phyloP scores from a whole-genome alignment of 1,140 invertebrate genomes.

The Berghia stephanieae region DNA sequence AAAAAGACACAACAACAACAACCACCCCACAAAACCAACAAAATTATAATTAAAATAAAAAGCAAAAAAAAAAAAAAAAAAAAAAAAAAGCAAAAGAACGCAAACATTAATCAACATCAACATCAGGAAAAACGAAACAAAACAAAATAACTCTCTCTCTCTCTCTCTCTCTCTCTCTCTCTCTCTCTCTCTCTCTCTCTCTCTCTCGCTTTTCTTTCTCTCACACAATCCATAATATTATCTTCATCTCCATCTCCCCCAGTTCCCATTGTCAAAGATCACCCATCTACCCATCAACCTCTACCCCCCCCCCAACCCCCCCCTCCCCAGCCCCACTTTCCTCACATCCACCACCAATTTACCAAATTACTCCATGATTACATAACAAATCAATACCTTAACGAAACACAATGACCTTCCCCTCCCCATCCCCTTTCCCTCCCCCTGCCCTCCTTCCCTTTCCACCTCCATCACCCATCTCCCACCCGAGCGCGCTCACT shows the following conservation, averaged over 20 bases:
- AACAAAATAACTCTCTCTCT: constrained; percentile 21
- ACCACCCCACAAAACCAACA: too few relatives aligned
- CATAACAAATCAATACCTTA: background rate
- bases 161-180: background rate
- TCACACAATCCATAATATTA: background rate
- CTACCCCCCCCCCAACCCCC: too few relatives aligned
- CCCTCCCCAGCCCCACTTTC: too few relatives aligned
- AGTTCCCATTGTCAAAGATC: too few relatives aligned
- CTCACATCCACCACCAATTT: too few relatives aligned
- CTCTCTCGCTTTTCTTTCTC: background rate
- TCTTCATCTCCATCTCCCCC: background rate
- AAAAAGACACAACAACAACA: too few relatives aligned
- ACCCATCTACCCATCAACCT: too few relatives aligned
- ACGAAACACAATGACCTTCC: background rate
- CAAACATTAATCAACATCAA: too few relatives aligned
- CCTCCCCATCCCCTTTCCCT: background rate
- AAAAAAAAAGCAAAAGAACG: constrained; percentile 21
- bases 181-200: constrained; percentile 16
- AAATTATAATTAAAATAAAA: background rate
- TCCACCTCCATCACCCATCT: background rate
- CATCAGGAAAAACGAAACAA: too few relatives aligned
- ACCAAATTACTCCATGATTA: too few relatives aligned
- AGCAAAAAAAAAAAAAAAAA: background rate
- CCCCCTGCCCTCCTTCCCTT: background rate
- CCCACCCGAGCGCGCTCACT: background rate